Conservation (phyloP, 1,140 invertebrate species). For the Drosophila bocki region DNA sequence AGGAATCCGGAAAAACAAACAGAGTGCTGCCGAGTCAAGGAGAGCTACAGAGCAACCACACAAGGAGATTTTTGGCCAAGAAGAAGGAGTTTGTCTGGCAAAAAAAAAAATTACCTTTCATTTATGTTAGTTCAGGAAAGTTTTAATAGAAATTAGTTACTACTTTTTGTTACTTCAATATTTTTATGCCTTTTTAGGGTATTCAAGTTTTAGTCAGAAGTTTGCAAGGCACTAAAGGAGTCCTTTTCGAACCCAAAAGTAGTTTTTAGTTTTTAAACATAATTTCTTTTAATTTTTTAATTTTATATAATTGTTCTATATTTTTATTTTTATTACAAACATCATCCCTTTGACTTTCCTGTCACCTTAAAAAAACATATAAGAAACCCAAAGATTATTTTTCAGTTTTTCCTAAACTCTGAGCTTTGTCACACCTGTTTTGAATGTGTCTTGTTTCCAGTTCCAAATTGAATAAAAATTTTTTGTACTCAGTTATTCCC, state of each 20-base stretch:
- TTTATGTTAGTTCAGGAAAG: not conserved
- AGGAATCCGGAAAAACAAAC: slow-evolving; percentile 32
- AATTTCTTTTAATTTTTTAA: too few species aligned
- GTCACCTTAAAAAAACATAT: not conserved
- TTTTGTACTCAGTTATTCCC: not conserved
- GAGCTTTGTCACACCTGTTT: not conserved
- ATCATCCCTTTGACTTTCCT: not conserved
- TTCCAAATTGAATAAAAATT: not conserved
- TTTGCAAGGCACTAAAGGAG: too few species aligned
- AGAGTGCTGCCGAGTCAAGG: slow-evolving; percentile 5
- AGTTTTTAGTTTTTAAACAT: too few species aligned
- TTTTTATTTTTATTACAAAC: not conserved
- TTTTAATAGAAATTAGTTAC: slow-evolving; percentile 7
- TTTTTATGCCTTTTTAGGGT: not conserved
- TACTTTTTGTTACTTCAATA: not conserved
- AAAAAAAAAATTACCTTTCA: not conserved
- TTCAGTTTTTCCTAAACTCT: not conserved
- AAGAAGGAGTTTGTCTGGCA: not conserved
- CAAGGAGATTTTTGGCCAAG: not conserved
- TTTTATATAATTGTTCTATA: too few species aligned
- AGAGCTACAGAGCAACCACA: not conserved
- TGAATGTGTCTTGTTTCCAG: not conserved
- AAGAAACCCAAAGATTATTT: not conserved
- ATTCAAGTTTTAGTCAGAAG: too few species aligned
- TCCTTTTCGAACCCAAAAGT: too few species aligned